phyloP scores from a whole-genome alignment of 2,113 vertebrate species.

The Rhagologus leucostigma region DNA sequence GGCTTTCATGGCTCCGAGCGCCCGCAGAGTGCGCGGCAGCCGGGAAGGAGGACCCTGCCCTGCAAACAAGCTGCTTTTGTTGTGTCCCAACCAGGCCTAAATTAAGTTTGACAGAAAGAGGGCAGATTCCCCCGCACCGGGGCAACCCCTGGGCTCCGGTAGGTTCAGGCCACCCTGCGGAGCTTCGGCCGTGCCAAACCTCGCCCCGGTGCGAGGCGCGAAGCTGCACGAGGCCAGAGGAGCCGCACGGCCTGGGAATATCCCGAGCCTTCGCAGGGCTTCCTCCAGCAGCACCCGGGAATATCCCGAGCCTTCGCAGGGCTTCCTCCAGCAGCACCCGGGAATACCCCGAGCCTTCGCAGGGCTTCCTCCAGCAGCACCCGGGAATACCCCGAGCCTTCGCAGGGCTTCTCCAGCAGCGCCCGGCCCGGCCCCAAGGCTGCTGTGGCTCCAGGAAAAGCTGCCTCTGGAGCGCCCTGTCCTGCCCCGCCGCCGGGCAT shows the following conservation, averaged over 20 bases:
- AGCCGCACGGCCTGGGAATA: background rate
- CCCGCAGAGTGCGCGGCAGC: background rate
- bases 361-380: background rate
- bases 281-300: background rate
- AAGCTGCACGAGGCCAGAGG: background rate
- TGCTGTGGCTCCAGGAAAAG: background rate
- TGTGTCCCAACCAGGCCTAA: constrained; percentile 3
- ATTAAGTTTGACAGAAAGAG: constrained; percentile 59
- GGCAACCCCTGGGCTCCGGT: background rate
- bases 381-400: background rate
- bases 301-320: background rate
- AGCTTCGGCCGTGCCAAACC: background rate
- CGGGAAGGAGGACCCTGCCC: background rate
- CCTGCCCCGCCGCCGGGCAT: background rate
- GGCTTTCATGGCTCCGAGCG: background rate
- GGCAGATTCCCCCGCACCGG: background rate
- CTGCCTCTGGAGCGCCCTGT: accelerated
- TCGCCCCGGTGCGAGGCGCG: background rate
- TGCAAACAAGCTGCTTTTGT: constrained; percentile 59
- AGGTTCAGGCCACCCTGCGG: background rate
- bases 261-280: background rate
- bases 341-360: background rate
- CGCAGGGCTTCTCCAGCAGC: background rate
- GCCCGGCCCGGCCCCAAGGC: background rate
- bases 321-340: background rate